Percentiles rank a stretch among this genome's conserved stretches.
Conservation (phyloP, 1,140 invertebrate genomes). For the Zophobas morio region DNA sequence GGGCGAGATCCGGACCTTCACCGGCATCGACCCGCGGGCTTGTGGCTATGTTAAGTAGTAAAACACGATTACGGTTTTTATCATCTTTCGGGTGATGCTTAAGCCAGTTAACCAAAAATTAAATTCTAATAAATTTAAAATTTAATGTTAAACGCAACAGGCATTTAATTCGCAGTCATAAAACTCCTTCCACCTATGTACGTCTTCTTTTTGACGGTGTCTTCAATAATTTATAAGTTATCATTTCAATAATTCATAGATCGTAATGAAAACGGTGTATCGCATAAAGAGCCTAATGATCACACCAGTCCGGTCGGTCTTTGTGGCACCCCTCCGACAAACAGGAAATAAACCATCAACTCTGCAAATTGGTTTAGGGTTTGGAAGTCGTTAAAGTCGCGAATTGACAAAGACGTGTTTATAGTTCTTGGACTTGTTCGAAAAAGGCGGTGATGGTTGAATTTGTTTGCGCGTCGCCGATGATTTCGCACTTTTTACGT, state of each 20-base stretch:
- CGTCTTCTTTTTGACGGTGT: no score
- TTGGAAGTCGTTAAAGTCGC: slow-evolving; percentile 43
- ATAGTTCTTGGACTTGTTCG: slow-evolving; percentile 30
- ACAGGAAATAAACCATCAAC: slow-evolving; percentile 28
- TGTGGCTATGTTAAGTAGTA: no score
- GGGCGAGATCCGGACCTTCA: no score
- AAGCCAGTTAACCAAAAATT: no score
- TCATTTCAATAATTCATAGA: background rate
- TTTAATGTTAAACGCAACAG: no score
- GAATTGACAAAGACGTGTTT: slow-evolving; percentile 47
- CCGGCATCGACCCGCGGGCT: no score
- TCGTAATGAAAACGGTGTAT: background rate
- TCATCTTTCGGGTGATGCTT: no score
- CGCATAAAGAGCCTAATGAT: background rate
- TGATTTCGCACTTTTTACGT: slow-evolving; percentile 41
- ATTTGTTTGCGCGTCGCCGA: slow-evolving; percentile 37
- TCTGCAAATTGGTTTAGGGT: slow-evolving; percentile 37
- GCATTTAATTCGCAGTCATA: no score
- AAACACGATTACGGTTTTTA: no score
- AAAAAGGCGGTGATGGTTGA: slow-evolving; percentile 30
- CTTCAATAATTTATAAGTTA: background rate
- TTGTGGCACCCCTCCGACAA: background rate
- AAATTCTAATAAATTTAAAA: no score
- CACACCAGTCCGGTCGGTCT: background rate
- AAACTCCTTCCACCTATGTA: no score